Evolutionary conservation across 2,888 invertebrate genomes (phyloP).

Genomic region (Epirrhoe tristata): DNA sequence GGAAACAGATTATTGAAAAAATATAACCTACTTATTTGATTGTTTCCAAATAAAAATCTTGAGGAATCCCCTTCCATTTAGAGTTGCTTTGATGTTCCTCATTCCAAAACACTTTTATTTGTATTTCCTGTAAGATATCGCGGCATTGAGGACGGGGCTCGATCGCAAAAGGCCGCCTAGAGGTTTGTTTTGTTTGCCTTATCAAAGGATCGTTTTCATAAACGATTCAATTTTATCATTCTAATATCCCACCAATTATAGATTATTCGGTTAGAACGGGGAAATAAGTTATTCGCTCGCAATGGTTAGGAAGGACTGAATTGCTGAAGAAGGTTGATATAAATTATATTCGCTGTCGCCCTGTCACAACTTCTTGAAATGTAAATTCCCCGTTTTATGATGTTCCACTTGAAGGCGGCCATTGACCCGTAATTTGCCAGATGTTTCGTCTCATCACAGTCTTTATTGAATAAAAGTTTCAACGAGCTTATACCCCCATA

Average conservation of each 20-base stretch:
- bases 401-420: constrained; percentile 52
- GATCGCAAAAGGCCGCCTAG: constrained; percentile 35
- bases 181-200: constrained; percentile 57
- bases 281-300: constrained; percentile 32
- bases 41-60: constrained; percentile 20
- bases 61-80: constrained; percentile 11
- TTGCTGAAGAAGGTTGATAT: constrained; percentile 37
- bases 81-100: constrained; percentile 38
- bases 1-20: background rate
- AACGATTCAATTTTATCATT: constrained; percentile 53
- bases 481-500: constrained; percentile 55
- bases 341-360: constrained; percentile 45
- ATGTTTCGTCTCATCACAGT: constrained; percentile 60
- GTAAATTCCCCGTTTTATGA: constrained; percentile 56
- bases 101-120: constrained; percentile 49
- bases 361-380: constrained; percentile 51
- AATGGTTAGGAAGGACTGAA: constrained; percentile 28
- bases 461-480: constrained; percentile 65
- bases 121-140: constrained; percentile 48
- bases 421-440: constrained; percentile 62
- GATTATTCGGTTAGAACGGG: constrained; percentile 38
- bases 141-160: constrained; percentile 42
- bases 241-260: constrained; percentile 51
- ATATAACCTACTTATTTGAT: constrained; percentile 5
- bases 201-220: constrained; percentile 57